These are phyloP conservation scores for Torymus aiolomorphi DNA, from an alignment of 2,888 invertebrate species.

Conservation along the genomic window DNA sequence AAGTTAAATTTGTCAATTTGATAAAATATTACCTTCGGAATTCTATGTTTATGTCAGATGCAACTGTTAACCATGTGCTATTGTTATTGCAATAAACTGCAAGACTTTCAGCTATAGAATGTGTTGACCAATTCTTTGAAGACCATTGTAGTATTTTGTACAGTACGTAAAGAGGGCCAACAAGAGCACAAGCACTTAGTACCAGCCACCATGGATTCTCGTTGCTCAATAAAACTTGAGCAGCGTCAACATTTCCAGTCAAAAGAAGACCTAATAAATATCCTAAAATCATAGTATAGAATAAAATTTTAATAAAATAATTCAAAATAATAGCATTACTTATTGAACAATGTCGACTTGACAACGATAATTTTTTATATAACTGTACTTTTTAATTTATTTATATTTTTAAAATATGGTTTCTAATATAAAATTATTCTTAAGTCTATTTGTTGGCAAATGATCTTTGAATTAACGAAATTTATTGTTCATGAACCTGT, in stretches of 20 bases:
- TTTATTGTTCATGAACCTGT: no score
- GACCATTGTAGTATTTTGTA: constrained; percentile 82
- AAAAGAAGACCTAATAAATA: constrained; percentile 79
- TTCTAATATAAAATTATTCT: no score
- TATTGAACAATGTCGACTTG: no score
- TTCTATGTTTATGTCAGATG: constrained; percentile 84
- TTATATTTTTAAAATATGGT: no score
- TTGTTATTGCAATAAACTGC: constrained; percentile 81
- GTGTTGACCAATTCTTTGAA: constrained; percentile 81
- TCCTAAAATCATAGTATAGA: constrained; percentile 66
- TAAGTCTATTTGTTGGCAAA: no score
- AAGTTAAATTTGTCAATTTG: no score
- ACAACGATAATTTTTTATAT: no score
- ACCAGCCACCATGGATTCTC: constrained; percentile 73
- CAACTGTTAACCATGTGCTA: constrained; percentile 83
- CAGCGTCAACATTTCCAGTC: constrained; percentile 70
- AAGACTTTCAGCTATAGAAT: constrained; percentile 85
- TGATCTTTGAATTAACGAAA: no score
- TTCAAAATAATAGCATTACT: neutral
- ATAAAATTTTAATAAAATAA: neutral
- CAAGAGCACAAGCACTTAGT: constrained; percentile 73
- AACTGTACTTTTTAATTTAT: no score
- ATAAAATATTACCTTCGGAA: constrained; percentile 80
- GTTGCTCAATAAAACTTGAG: constrained; percentile 69
- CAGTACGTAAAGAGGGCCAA: constrained; percentile 78